Base-by-base conservation (phyloP, 2,888 invertebrate genomes). In the Melieria omissa region DNA sequence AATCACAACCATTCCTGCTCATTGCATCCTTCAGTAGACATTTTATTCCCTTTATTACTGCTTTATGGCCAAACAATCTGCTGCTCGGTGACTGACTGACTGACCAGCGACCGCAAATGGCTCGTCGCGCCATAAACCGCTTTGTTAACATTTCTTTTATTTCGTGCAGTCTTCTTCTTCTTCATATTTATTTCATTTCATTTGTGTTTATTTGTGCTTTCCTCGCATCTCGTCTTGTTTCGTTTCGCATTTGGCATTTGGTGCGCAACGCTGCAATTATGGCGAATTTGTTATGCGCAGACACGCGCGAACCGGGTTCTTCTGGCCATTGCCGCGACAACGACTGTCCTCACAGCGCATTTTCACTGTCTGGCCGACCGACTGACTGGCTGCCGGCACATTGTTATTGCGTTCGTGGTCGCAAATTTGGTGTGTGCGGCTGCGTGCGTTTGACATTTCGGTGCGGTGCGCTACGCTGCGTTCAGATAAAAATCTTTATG, bases 401-500 rank as follows among this genome's bases (percentile, higher is more conserved):
- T 7, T 45, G 4, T 7, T 44, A 9, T 12, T 41, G 5, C 9
- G n/a, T 54, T 8, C 44, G 52, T 42, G 44, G 52, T 45, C 41
- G 4, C 49, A 10, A 5, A 2, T 9, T 29, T 12, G 16, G 5
- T 16, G 4, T 8, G 2, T 29, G n/a, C 55, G 46, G 14, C 29
- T 52, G 42, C 57, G 12, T 57, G 5, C 29, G 42, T 62, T 62
- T 44, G 9, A 42, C 45, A 65, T 63, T 41, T 70, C 29, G 41
- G 62, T 29, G 29, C 29, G 41, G 62, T 29, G 29, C 29, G 29
- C 29, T 29, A 29, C 29, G 29, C 29, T 29, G 29, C 69, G 71
- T 74, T 54, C n/a, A 74, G 74, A 74, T 72, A 66, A 62, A 71
- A 72, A 74, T 72, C 72, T 70, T 68, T 69, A 57, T 58, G 67